These are phyloP conservation scores for Sebastolobus alascanus DNA, from an alignment of 2,797 vertebrate genomes.

Conservation along the genomic window DNA sequence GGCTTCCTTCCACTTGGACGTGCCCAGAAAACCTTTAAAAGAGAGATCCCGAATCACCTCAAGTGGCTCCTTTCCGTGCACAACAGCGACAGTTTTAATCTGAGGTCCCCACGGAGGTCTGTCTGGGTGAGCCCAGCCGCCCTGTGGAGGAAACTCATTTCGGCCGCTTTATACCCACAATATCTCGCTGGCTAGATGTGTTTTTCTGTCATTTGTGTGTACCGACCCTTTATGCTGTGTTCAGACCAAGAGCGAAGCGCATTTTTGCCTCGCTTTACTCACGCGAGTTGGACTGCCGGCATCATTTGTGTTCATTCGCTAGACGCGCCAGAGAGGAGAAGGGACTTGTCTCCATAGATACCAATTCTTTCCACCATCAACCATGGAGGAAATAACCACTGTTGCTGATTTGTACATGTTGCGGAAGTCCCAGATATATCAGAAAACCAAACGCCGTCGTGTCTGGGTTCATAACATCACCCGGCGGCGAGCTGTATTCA, in stretches of 20 bases:
- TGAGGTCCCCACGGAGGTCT: conserved; percentile 2
- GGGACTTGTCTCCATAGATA: no score
- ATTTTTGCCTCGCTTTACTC: no score
- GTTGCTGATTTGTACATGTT: no score
- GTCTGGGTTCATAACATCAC: no score
- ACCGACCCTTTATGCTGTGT: not conserved
- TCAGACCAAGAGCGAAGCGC: no score
- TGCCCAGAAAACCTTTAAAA: conserved; percentile 39
- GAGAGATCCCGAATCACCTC: conserved; percentile 10
- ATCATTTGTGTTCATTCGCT: no score
- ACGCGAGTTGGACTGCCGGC: no score
- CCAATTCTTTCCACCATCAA: no score
- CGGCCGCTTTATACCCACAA: not conserved
- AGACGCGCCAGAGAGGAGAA: no score
- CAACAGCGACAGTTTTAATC: conserved; percentile 26
- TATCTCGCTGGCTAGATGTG: not conserved
- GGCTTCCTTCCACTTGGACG: conserved; percentile 35
- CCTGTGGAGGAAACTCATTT: conserved; percentile 20
- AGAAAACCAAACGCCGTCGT: no score
- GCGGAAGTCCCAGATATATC: no score
- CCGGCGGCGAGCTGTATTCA: rapidly evolving
- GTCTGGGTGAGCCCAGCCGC: not conserved
- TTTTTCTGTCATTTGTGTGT: conserved; percentile 8
- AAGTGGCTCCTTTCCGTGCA: conserved; percentile 11
- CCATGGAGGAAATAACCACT: no score